These are phyloP conservation scores for Agonopterix subpropinquella DNA, from an alignment of 2,888 invertebrate species.

Conservation along the genomic window DNA sequence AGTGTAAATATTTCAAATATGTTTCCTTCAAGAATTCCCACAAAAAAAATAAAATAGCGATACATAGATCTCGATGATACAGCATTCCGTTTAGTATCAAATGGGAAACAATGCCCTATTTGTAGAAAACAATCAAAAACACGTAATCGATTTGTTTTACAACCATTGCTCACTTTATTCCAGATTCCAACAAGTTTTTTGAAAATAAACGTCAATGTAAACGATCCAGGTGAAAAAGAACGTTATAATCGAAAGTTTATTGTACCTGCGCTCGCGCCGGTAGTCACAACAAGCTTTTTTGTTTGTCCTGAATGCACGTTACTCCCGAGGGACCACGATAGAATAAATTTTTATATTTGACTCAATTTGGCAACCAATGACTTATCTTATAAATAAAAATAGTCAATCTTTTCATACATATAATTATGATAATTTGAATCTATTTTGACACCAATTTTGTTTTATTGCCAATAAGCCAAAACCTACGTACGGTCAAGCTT, in stretches of 20 bases:
- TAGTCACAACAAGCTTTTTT: conserved; percentile 20
- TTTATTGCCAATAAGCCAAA: too few relatives aligned
- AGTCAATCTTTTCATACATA: too few relatives aligned
- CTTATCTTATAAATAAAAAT: too few relatives aligned
- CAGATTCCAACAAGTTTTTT: conserved; percentile 14
- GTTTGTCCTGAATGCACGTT: conserved; percentile 11
- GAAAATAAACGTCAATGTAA: conserved; percentile 33
- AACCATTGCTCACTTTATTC: conserved; percentile 24
- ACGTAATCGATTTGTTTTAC: conserved; percentile 9
- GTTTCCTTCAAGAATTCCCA: conserved; percentile 23
- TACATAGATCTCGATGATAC: conserved; percentile 21
- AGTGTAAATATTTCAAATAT: not conserved
- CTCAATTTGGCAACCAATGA: too few relatives aligned
- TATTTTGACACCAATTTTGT: too few relatives aligned
- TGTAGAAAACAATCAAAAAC: conserved; percentile 18
- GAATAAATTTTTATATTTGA: too few relatives aligned
- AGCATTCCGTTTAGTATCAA: conserved; percentile 31
- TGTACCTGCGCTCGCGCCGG: conserved; percentile 29
- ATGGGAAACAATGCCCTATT: conserved; percentile 35
- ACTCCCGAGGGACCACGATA: too few relatives aligned
- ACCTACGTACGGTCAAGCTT: too few relatives aligned
- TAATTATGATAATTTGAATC: too few relatives aligned
- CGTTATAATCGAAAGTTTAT: conserved; percentile 18
- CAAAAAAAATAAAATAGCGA: conserved; percentile 11
- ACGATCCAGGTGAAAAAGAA: conserved; percentile 20